Evolutionary conservation across 2,888 invertebrate genomes (phyloP), one percentile per base, ranked within the genome.

Genomic region (Hoplodrina blanda): DNA sequence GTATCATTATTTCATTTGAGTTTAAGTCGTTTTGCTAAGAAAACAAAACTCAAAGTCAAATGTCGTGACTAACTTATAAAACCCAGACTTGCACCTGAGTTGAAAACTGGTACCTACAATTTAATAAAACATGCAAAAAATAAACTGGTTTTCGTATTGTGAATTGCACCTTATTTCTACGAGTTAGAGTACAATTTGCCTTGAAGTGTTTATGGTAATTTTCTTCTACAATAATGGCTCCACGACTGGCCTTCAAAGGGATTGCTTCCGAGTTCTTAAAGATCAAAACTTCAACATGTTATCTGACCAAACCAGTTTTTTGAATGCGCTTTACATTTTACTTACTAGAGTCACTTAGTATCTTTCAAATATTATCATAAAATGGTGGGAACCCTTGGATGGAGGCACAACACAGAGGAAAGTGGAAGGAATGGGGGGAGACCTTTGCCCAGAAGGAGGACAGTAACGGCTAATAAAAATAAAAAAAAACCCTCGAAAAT

Each of bases 191-290:
- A 59, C 69, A 76, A 60, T 69, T 73, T 80, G 33, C 55, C 25
- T 57, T 78, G 75, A 20, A 52, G 52, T 67, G 37, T 52, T 44
- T 52, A 30, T 62, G 37, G 62, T 70, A 62, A 70, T 83, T 82
- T 85, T 87, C 77, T 77, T 78, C 57, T 67, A 78, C 61, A 73
- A 66, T 69, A 61, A 76, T 71, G 53, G 62, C 53, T 62, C 41
- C 62, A 80, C 78, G 69, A 78, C 46, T 74, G 89, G 80, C 92
- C 92, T 93, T 92, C 90, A 55, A 67, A 88, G 82, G 86, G 86
- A 86, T 84, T 85, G 84, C 89, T 92, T 92, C 91, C 91, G 90
- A 92, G 91, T 89, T 86, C 72, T 87, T 85, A 81, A 85, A 83
- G 78, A 83, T 83, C 85, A 84, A 83, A 88, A 79, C 77, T 85